Base-by-base conservation (phyloP, 2,888 invertebrate genomes). In the Lysandra coridon region DNA sequence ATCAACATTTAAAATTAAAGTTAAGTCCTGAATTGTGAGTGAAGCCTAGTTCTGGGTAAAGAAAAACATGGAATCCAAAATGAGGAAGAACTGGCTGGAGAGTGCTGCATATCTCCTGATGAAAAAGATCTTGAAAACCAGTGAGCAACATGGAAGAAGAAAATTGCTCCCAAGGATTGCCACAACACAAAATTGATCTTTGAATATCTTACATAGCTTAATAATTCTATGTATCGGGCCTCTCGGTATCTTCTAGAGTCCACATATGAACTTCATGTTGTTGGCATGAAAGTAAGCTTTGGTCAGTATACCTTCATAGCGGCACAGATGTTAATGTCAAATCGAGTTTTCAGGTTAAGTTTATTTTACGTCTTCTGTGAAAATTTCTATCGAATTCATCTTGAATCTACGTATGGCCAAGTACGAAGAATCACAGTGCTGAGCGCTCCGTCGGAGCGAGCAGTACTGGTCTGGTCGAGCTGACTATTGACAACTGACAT, bases 321-420 rank as follows among this genome's bases (percentile, higher is more conserved):
- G 89, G 89, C 87, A 87, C 87, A 88, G 90, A 91, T 93, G 92
- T 90, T 94, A 94, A 94, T 94, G 88, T 92, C 88, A 88, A 92
- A 93, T 94, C 94, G 89, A 94, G 94, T 94, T 94, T 94, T 94
- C 94, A 94, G 94, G 94, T 94, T 80, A 78, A 78, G 74, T 88
- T 76, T 76, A 76, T 76, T 76, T 57, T 76, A 57, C 53, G 17
- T 76, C 75, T 75, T 49, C 76, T 37, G 33, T 76, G 76, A 57
- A 76, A 76, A 30, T 14, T 76, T 76, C 17, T 33, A 76, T 57
- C 40, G 33, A 53, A 14, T 57, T 30, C 76, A 57, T 12, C 76
- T 30, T 6, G 33, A 14, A 14, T 69, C 80, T 73, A 62, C 80
- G 69, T 64, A 80, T 78, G 60, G 44, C 60, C 69, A 78, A 79